A percentile compares a stretch with the other conserved stretches of the same genome.
Evolutionary conservation across 1,140 invertebrate species (phyloP).

Genomic region (Eulimnadia texana): DNA sequence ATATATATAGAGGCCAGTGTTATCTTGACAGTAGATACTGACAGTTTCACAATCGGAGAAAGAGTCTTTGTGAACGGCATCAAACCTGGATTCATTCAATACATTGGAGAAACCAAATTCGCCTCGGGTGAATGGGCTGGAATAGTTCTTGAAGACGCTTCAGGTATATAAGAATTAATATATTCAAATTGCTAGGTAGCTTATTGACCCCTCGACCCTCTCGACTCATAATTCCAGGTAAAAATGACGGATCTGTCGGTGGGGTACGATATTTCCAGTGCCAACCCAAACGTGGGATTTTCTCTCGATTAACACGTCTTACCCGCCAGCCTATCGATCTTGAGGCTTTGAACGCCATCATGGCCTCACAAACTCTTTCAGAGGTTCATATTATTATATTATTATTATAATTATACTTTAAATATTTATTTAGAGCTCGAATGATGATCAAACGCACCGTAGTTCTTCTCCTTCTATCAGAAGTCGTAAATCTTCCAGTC

Average conservation of each 20-base stretch:
- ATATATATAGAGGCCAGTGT: constrained; percentile 55
- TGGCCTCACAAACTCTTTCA: constrained; percentile 6
- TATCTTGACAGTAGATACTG: constrained; percentile 71
- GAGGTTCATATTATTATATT: constrained; percentile 13
- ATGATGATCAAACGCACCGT: background rate
- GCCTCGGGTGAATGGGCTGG: constrained; percentile 93
- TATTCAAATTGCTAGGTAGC: background rate
- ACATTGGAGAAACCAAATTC: constrained; percentile 95
- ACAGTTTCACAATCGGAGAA: constrained; percentile 91
- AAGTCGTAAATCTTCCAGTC: background rate
- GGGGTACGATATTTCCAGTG: constrained; percentile 88
- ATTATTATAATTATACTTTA: background rate
- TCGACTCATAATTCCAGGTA: constrained; percentile 43
- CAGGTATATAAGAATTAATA: constrained; percentile 32
- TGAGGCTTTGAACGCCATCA: background rate
- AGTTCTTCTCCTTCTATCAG: background rate
- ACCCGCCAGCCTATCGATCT: constrained; percentile 48
- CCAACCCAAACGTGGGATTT: constrained; percentile 81
- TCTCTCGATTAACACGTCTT: constrained; percentile 74
- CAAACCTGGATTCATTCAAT: constrained; percentile 89
- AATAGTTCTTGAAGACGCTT: constrained; percentile 82
- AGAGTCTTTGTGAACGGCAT: constrained; percentile 86
- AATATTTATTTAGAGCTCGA: background rate
- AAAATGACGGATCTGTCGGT: constrained; percentile 92
- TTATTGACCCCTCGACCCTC: background rate